These are phyloP conservation scores for Sebastes iracundus DNA, from an alignment of 2,797 vertebrate genomes.

Conservation along the genomic window DNA sequence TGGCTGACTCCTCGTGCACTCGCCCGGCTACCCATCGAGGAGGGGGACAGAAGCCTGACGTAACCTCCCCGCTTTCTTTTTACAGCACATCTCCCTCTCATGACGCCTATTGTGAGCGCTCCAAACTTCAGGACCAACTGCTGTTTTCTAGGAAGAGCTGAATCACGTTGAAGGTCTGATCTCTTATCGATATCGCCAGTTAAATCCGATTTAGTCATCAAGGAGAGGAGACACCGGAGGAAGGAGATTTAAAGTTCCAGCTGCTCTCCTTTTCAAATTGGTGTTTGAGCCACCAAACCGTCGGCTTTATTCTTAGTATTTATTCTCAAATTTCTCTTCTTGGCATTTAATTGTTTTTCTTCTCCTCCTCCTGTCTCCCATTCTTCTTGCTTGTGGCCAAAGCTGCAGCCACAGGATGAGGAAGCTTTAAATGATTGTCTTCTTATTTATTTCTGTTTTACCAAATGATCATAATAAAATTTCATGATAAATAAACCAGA, in stretches of 20 bases:
- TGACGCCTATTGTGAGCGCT: not conserved
- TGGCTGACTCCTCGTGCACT: conserved; percentile 47
- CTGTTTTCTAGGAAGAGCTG: not conserved
- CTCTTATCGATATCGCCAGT: conserved; percentile 14
- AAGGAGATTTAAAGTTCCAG: not conserved
- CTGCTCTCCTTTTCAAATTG: not conserved
- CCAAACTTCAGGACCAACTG: conserved; percentile 5
- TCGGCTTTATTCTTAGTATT: not conserved
- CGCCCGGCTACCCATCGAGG: not conserved
- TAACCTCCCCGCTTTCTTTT: not conserved
- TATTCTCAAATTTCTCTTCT: not conserved
- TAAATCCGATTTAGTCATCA: conserved; percentile 15
- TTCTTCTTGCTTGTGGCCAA: not conserved
- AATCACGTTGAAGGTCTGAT: conserved; percentile 5
- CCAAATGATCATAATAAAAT: not conserved
- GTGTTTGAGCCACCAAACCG: not conserved
- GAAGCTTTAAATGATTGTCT: not conserved
- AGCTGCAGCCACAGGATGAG: not conserved
- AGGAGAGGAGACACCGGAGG: not conserved
- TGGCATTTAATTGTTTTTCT: not conserved
- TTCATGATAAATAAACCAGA: not conserved
- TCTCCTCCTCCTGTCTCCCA: not conserved
- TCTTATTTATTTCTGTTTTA: not conserved
- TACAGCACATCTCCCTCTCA: not conserved
- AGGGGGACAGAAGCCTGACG: not conserved